A percentile compares a stretch with the other conserved stretches of the same genome.
phyloP scores from a whole-genome alignment of 2,797 vertebrate genomes.

The Molossus alvarezi region DNA sequence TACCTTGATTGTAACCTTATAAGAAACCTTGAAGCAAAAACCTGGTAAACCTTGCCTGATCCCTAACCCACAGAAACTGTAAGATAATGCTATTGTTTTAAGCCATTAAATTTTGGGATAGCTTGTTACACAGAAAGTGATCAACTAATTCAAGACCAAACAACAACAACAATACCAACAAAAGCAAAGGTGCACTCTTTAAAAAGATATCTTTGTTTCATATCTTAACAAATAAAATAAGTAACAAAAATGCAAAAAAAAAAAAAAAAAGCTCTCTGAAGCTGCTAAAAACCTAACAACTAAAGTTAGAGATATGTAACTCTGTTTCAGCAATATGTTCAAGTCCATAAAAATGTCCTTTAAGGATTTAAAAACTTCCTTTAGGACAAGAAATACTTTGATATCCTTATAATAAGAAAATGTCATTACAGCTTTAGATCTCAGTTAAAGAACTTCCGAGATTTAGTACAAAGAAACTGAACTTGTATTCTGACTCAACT shows the following conservation, averaged over 20 bases:
- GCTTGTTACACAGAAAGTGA: not conserved
- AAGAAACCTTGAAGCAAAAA: not conserved
- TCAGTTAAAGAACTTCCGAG: not conserved
- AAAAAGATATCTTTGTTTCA: conserved; percentile 13
- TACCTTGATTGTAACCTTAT: not conserved
- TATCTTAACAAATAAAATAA: not conserved
- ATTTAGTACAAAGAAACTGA: conserved; percentile 35
- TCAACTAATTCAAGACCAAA: not conserved
- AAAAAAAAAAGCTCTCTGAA: not conserved
- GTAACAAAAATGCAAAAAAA: not conserved
- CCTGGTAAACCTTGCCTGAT: not conserved
- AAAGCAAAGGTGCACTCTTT: not conserved
- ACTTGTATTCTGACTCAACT: conserved; percentile 46
- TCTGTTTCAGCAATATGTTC: not conserved
- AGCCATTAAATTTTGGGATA: not conserved
- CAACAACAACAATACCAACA: not conserved
- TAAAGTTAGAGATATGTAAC: not conserved
- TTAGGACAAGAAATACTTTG: conserved; percentile 2
- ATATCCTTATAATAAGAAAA: not conserved
- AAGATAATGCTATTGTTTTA: not conserved
- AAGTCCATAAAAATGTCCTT: not conserved
- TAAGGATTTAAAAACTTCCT: conserved; percentile 26
- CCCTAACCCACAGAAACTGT: not conserved
- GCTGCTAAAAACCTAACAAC: not conserved
- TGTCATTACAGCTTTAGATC: not conserved